These are phyloP conservation scores for Apis mellifera DNA, from an alignment of 1,140 invertebrate genomes.

Conservation along the genomic window DNA sequence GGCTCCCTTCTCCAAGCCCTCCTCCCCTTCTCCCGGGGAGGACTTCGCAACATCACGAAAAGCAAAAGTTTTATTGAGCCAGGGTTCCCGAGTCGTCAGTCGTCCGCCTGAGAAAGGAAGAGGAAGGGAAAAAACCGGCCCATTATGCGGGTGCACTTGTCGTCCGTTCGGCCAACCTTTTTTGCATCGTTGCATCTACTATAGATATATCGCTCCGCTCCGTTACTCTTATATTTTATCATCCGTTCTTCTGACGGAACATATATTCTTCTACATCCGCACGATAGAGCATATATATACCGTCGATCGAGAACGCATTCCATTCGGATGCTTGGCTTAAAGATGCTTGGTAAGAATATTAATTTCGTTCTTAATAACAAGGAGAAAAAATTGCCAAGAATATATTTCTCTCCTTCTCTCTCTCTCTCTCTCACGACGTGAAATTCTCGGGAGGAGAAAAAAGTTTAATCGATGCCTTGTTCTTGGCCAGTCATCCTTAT, in stretches of 20 bases:
- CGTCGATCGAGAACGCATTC: neutral
- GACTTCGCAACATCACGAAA: neutral
- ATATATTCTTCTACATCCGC: neutral
- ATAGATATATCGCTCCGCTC: constrained; percentile 16
- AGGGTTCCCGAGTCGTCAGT: constrained; percentile 22
- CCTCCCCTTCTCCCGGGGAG: too few relatives aligned
- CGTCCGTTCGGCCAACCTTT: constrained; percentile 41
- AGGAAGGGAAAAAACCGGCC: constrained; percentile 35
- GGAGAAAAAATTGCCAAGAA: neutral
- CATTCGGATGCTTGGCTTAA: neutral
- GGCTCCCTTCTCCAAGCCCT: too few relatives aligned
- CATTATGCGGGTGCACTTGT: constrained; percentile 55
- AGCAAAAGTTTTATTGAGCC: constrained; percentile 52
- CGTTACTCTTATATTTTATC: constrained; percentile 5
- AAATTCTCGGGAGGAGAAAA: constrained; percentile 10
- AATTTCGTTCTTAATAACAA: constrained; percentile 19
- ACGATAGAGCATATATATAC: neutral
- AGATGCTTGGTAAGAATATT: constrained; percentile 41
- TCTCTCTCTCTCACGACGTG: neutral
- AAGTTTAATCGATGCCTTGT: constrained; percentile 46
- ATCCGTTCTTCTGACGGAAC: neutral
- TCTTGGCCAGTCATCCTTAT: constrained; percentile 45
- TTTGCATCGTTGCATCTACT: constrained; percentile 40
- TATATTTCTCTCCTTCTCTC: neutral
- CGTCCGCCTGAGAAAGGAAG: neutral